Evolutionary conservation across 2,888 invertebrate genomes (phyloP).

Genomic region (Sylvicola fuscatus): DNA sequence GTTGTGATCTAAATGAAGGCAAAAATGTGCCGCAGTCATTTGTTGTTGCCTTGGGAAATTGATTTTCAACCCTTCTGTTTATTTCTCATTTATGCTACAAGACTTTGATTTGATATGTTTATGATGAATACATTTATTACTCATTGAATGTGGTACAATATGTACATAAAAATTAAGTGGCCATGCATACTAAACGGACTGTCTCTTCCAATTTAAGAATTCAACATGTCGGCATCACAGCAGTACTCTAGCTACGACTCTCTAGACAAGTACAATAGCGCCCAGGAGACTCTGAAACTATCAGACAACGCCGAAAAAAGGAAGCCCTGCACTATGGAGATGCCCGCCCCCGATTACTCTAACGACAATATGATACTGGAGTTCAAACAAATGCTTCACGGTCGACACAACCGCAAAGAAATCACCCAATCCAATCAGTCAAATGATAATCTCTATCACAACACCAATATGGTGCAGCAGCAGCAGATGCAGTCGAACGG

Average conservation of each 20-base stretch:
- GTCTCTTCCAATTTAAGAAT: not conserved
- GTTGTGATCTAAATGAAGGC: too few relatives aligned
- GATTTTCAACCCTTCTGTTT: too few relatives aligned
- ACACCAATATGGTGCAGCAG: not conserved
- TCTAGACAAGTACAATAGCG: conserved; percentile 12
- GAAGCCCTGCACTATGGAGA: not conserved
- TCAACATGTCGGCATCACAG: conserved; percentile 1
- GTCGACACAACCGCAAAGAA: not conserved
- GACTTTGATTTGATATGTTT: too few relatives aligned
- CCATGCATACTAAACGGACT: not conserved
- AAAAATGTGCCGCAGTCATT: too few relatives aligned
- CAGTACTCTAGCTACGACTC: conserved; percentile 13
- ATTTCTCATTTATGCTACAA: too few relatives aligned
- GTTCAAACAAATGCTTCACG: not conserved
- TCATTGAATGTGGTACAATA: too few relatives aligned
- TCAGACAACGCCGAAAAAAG: conserved; percentile 7
- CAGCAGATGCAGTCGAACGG: not conserved
- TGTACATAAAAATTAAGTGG: too few relatives aligned
- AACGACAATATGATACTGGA: not conserved
- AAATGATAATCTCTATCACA: not conserved
- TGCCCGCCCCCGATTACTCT: not conserved
- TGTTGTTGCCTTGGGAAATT: too few relatives aligned
- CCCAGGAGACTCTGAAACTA: conserved; percentile 12
- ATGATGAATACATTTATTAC: too few relatives aligned
- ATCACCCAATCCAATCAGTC: not conserved